Evolutionary conservation across 2,888 invertebrate species (phyloP).

Genomic region (Ochlodes sylvanus): DNA sequence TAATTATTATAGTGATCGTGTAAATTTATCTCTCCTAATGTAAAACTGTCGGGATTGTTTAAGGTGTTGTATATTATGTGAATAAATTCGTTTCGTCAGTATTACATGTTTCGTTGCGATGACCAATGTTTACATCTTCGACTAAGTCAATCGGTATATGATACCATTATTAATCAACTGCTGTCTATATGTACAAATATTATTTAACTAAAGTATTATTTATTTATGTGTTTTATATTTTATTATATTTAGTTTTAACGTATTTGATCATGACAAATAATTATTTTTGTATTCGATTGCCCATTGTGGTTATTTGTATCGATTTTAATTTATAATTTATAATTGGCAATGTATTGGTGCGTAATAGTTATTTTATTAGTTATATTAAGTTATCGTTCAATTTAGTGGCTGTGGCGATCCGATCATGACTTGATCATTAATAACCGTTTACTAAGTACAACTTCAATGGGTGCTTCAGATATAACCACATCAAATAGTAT

Average conservation of each 20-base stretch:
- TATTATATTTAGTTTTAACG: constrained; percentile 66
- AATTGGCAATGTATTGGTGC: constrained; percentile 59
- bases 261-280: constrained; percentile 81
- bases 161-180: constrained; percentile 43
- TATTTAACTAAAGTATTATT: constrained; percentile 71
- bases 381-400: constrained; percentile 5
- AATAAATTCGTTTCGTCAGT: constrained; percentile 45
- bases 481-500: too few relatives aligned
- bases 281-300: constrained; percentile 64
- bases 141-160: constrained; percentile 46
- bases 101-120: constrained; percentile 43
- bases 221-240: constrained; percentile 56
- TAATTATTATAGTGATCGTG: too few relatives aligned
- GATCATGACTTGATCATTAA: constrained; percentile 1
- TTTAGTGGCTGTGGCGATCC: constrained; percentile 2
- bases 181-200: constrained; percentile 75
- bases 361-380: constrained; percentile 54
- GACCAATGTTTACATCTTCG: constrained; percentile 32
- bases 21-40: background rate
- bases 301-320: constrained; percentile 18
- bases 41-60: constrained; percentile 7
- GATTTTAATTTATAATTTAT: constrained; percentile 41
- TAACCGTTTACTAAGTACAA: too few relatives aligned
- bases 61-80: constrained; percentile 27
- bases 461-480: too few relatives aligned